phyloP scores from a whole-genome alignment of 2,113 vertebrate species.

The Oryzias melastigma region DNA sequence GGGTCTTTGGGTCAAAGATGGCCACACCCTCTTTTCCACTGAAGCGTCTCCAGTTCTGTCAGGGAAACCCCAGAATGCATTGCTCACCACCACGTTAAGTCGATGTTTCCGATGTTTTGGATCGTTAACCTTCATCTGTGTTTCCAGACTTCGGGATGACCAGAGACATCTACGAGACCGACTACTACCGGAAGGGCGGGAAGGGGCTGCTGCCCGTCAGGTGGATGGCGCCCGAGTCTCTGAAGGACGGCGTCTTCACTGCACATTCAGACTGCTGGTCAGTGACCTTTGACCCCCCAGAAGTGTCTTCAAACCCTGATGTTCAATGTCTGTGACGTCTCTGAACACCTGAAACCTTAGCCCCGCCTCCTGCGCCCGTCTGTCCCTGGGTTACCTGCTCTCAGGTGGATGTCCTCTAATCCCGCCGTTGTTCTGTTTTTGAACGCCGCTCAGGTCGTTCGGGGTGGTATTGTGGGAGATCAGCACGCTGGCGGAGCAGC shows the following conservation, averaged over 20 bases:
- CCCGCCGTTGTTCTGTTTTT: conserved; percentile 9
- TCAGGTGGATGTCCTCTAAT: conserved; percentile 28
- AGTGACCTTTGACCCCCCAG: conserved; percentile 50
- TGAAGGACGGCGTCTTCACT: conserved; percentile 96
- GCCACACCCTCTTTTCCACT: too few species aligned
- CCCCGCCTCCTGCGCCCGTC: not conserved
- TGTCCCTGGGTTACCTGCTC: conserved; percentile 8
- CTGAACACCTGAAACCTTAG: not conserved
- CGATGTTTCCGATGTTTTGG: too few species aligned
- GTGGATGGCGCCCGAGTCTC: conserved; percentile 96
- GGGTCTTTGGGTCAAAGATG: too few species aligned
- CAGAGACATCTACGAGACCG: conserved; percentile 96
- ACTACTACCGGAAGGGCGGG: conserved; percentile 97
- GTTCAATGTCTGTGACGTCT: not conserved
- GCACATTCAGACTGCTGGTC: conserved; percentile 93
- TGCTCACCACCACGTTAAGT: too few species aligned
- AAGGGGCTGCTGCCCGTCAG: conserved; percentile 93
- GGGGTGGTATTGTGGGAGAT: conserved; percentile 98
- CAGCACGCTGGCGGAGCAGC: conserved; percentile 93
- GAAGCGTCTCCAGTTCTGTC: too few species aligned
- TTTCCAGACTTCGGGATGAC: conserved; percentile 95
- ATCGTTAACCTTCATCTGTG: too few species aligned
- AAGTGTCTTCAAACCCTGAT: not conserved
- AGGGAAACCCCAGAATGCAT: too few species aligned
- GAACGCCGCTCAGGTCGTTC: conserved; percentile 84